Percentiles rank a stretch among this genome's conserved stretches.
Evolutionary conservation across 2,797 vertebrate genomes (phyloP).

Genomic region (Schizothorax lantsangensis): DNA sequence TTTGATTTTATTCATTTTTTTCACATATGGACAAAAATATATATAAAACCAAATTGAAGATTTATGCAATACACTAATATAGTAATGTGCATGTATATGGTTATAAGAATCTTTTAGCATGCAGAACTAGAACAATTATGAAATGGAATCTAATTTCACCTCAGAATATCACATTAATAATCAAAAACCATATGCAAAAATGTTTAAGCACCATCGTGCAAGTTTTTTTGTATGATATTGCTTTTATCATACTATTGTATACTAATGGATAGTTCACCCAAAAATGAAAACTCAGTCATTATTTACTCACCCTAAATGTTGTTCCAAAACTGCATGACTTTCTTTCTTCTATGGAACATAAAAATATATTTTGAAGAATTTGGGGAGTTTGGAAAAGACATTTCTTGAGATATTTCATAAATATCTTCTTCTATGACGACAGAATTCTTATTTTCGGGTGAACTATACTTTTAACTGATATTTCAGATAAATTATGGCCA

Average conservation of each 20-base stretch:
- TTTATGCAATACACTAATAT: slow-evolving; percentile 26
- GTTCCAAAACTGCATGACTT: not conserved
- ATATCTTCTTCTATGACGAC: not conserved
- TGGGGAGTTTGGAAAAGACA: not conserved
- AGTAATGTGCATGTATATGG: slow-evolving; percentile 48
- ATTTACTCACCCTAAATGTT: not conserved
- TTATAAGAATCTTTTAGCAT: slow-evolving; percentile 46
- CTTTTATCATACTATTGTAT: not conserved
- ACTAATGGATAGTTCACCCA: not conserved
- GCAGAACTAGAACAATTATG: slow-evolving; percentile 20
- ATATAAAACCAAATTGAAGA: not conserved
- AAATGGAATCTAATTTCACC: not conserved
- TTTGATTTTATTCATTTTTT: slow-evolving; percentile 17
- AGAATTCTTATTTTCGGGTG: not conserved
- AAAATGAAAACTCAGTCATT: not conserved
- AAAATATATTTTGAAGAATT: not conserved
- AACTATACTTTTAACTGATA: not conserved
- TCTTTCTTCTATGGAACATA: not conserved
- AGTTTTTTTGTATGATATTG: not conserved
- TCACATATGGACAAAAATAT: not conserved
- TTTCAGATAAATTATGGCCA: not conserved
- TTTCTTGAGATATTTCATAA: not conserved
- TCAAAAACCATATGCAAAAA: slow-evolving; percentile 11
- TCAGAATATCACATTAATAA: slow-evolving; percentile 10
- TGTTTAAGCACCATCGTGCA: not conserved